Evolutionary conservation across 2,888 invertebrate species (phyloP), one percentile per base, ranked within the genome.

Genomic region (Oxytorus armatus): DNA sequence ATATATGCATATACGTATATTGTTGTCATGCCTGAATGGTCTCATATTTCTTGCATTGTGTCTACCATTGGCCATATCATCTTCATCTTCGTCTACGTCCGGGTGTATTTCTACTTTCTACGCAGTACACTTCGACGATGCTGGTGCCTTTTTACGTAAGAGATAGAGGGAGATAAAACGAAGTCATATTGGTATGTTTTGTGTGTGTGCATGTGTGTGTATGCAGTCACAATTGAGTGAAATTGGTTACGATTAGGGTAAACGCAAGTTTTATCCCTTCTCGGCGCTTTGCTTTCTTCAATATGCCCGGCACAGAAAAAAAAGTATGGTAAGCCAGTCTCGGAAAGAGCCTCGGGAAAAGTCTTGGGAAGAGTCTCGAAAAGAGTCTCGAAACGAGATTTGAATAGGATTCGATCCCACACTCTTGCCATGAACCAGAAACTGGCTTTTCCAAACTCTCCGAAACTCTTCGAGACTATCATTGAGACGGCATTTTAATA

Each of bases 211-310:
- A 14, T 7, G 39, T 18, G 25, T 39, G 25, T 53, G 44, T n/a
- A 14, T 49, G 39, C 29, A 77, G 61, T 53, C 72, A 70, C 79
- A 80, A 80, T 80, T 80, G 79, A 63, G 61, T 73, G 72, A 73
- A 80, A 80, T 80, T 80, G 79, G 79, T 76, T 80, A 68, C 61
- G 76, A n/a, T n/a, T n/a, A 72, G 76, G 79, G 79, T 80, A 80
- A 80, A 80, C 72, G 76, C 72, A 77, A 57, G 76, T 59, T 59
- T 51, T 23, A 39, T 10, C 76, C 65, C 70, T 61, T 76, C 72
- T 36, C 61, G 39, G 18, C 14, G 59, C 66, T 80, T 47, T 55
- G 77, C 61, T 73, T 70, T 80, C 76, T 80, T 80, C 76, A 80
- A 80, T 80, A 77, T 61, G 68, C 61, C 36, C n/a, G n/a, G n/a